Conservation (phyloP, 1,140 invertebrate genomes). For the Chrysopa pallens region DNA sequence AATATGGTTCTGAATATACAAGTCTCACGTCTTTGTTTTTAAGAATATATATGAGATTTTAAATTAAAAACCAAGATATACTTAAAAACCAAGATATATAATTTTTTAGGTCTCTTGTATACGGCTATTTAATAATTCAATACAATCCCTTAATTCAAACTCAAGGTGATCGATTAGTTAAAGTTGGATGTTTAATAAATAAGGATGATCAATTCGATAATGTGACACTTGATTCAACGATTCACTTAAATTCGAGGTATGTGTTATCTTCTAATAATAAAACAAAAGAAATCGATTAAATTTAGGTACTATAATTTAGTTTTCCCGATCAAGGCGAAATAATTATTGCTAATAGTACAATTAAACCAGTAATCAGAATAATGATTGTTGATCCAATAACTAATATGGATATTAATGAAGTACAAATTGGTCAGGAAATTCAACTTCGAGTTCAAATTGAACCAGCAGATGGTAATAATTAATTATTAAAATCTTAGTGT, state of each 20-base stretch:
- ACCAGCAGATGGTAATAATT: slow-evolving; percentile 11
- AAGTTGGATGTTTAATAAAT: slow-evolving; percentile 36
- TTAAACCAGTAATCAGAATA: slow-evolving; percentile 17
- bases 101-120: slow-evolving; percentile 33
- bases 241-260: neutral
- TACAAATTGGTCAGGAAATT: slow-evolving; percentile 20
- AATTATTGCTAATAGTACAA: slow-evolving; percentile 11
- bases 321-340: slow-evolving; percentile 11
- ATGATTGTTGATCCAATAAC: slow-evolving; percentile 15
- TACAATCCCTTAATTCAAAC: slow-evolving; percentile 45
- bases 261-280: neutral
- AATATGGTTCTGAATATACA: no score
- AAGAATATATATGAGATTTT: no score
- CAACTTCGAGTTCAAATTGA: slow-evolving; percentile 18
- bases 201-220: slow-evolving; percentile 9
- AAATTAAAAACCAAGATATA: no score
- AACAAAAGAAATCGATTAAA: neutral
- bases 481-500: neutral
- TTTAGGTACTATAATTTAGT: neutral
- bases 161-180: slow-evolving; percentile 41
- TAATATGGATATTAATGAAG: slow-evolving; percentile 14
- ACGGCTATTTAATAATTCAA: slow-evolving; percentile 40
- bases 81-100: slow-evolving; percentile 1
- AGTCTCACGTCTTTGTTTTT: no score
- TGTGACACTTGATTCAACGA: slow-evolving; percentile 19